Evolutionary conservation across 2,888 invertebrate genomes (phyloP).

Genomic region (Perithous albicinctus): DNA sequence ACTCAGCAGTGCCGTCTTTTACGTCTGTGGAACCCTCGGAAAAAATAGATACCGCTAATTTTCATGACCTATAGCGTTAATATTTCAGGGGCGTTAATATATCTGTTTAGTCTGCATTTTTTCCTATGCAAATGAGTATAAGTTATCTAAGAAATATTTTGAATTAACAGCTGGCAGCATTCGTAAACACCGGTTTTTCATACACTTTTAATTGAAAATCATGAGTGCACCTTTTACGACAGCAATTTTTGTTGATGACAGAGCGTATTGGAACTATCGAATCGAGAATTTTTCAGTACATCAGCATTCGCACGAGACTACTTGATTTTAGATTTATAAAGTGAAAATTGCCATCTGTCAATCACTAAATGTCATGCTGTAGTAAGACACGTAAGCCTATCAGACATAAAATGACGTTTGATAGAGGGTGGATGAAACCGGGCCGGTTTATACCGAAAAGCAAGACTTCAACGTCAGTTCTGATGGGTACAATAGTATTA

Average conservation of each 20-base stretch:
- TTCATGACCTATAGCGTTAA: not conserved
- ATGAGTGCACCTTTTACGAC: not conserved
- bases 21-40: constrained; percentile 40
- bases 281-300: not conserved
- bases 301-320: not conserved
- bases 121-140: not conserved
- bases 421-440: not conserved
- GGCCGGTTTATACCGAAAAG: not conserved
- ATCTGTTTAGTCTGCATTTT: not conserved
- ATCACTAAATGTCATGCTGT: not conserved
- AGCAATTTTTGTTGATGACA: not conserved
- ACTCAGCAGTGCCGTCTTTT: constrained; percentile 60
- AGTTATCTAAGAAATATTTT: not conserved
- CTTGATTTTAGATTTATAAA: not conserved
- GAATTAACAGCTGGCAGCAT: not conserved
- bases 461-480: not conserved
- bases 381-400: not conserved
- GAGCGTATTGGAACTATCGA: not conserved
- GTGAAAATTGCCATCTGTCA: not conserved
- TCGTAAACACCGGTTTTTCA: not conserved
- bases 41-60: constrained; percentile 12
- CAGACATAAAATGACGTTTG: not conserved
- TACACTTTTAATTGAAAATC: not conserved
- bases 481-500: not conserved
- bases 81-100: not conserved